A percentile compares a stretch with the other conserved stretches of the same genome.
Evolutionary conservation across 1,140 invertebrate species (phyloP).

Genomic region (Zaprionus ornatus): DNA sequence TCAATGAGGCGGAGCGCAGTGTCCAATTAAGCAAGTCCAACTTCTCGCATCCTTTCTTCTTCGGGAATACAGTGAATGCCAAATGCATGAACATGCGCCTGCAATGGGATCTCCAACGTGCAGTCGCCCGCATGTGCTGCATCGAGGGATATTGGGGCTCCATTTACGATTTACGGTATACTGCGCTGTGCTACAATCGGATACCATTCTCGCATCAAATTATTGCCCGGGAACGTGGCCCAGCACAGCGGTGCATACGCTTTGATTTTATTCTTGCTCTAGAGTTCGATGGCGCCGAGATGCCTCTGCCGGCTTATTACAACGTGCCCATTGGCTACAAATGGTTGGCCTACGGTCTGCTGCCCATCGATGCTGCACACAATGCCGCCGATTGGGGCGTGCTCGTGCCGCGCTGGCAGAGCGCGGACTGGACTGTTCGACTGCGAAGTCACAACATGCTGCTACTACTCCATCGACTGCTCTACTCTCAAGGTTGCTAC

Average conservation of each 20-base stretch:
- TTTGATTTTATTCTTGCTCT: conserved; percentile 57
- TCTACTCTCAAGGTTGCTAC: conserved; percentile 36
- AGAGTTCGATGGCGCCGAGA: conserved; percentile 29
- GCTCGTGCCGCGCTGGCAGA: conserved; percentile 49
- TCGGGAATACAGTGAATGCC: conserved; percentile 40
- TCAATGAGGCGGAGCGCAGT: conserved; percentile 21
- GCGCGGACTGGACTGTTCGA: not conserved
- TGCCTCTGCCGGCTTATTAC: conserved; percentile 36
- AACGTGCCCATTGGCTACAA: conserved; percentile 19
- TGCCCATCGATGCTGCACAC: not conserved
- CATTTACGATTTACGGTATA: conserved; percentile 41
- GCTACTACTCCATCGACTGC: conserved; percentile 27
- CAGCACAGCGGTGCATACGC: conserved; percentile 18
- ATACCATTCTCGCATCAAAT: conserved; percentile 52
- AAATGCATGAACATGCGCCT: conserved; percentile 47
- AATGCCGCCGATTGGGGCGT: conserved; percentile 36
- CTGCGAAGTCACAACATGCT: conserved; percentile 13
- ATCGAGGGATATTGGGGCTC: not conserved
- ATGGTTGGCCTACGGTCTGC: conserved; percentile 52
- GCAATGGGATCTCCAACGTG: conserved; percentile 26
- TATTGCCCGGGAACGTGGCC: conserved; percentile 13
- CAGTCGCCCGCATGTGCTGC: not conserved
- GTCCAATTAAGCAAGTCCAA: conserved; percentile 20
- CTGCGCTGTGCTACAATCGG: not conserved
- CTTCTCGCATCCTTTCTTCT: conserved; percentile 46